Evolutionary conservation across 2,113 vertebrate species (phyloP).

Genomic region (Elanus axillaris): DNA sequence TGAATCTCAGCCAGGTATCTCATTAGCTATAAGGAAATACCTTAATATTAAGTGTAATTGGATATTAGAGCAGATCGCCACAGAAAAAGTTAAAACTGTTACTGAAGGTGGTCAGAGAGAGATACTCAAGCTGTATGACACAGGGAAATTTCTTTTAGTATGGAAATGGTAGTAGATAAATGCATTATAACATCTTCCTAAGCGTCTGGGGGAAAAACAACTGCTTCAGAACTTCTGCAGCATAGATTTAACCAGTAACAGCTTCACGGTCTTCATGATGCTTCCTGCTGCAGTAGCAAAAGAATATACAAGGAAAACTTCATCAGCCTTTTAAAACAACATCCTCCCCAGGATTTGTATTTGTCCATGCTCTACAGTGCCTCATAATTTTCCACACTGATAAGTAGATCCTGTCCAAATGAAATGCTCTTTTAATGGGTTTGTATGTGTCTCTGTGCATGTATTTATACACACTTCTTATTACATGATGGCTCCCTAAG

Average conservation of each 20-base stretch:
- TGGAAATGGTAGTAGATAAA: not conserved
- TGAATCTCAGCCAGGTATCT: slow-evolving; percentile 2
- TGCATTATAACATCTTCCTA: not conserved
- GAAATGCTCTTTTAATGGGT: slow-evolving; percentile 29
- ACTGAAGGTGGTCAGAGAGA: not conserved
- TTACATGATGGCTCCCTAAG: slow-evolving; percentile 17
- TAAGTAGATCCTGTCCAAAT: slow-evolving; percentile 35
- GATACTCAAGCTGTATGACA: not conserved
- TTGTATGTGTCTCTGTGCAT: not conserved
- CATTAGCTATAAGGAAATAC: not conserved
- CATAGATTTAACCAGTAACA: not conserved
- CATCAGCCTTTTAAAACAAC: not conserved
- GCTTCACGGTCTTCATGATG: not conserved
- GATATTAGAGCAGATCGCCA: not conserved
- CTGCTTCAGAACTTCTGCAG: not conserved
- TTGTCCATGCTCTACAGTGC: not conserved
- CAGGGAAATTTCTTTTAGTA: not conserved
- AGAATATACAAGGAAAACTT: not conserved
- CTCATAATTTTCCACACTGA: not conserved
- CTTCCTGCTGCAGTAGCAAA: not conserved
- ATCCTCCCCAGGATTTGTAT: not conserved
- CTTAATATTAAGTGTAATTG: not conserved
- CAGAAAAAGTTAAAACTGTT: not conserved
- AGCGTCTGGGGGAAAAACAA: not conserved
- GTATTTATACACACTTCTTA: not conserved